A percentile compares a stretch with the other conserved stretches of the same genome.
phyloP scores from a whole-genome alignment of 2,888 invertebrate species.

The Alviniconcha strummeri region DNA sequence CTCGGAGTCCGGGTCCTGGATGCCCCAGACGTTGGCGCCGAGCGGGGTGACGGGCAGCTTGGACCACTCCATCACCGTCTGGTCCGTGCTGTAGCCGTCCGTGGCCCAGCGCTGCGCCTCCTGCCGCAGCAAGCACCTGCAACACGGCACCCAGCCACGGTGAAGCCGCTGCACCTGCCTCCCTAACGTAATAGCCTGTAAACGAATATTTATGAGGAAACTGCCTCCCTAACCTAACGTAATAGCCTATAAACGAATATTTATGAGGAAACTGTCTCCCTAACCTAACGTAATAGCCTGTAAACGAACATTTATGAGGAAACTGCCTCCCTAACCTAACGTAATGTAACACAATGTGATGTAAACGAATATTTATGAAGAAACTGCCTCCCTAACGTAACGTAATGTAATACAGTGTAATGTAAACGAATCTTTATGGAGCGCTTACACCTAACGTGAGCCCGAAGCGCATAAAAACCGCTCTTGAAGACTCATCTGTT shows the following conservation, averaged over 20 bases:
- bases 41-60: constrained; percentile 52
- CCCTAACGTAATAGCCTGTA: too few species aligned
- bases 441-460: background rate
- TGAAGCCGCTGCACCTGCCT: too few species aligned
- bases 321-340: too few species aligned
- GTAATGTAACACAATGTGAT: background rate
- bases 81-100: constrained; percentile 56
- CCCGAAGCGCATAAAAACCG: background rate
- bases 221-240: too few species aligned
- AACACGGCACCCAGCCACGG: constrained; percentile 12
- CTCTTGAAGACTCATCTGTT: background rate
- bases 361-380: background rate
- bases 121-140: constrained; percentile 42
- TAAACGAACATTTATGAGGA: too few species aligned
- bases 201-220: too few species aligned
- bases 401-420: background rate
- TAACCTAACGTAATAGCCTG: too few species aligned
- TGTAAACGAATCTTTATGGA: background rate
- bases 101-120: constrained; percentile 47
- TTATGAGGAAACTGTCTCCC: background rate
- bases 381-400: too few species aligned
- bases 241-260: background rate
- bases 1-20: constrained; percentile 36
- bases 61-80: constrained; percentile 48
- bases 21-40: constrained; percentile 31